Evolutionary conservation across 1,140 invertebrate species (phyloP).

Genomic region (Trichogramma pretiosum): DNA sequence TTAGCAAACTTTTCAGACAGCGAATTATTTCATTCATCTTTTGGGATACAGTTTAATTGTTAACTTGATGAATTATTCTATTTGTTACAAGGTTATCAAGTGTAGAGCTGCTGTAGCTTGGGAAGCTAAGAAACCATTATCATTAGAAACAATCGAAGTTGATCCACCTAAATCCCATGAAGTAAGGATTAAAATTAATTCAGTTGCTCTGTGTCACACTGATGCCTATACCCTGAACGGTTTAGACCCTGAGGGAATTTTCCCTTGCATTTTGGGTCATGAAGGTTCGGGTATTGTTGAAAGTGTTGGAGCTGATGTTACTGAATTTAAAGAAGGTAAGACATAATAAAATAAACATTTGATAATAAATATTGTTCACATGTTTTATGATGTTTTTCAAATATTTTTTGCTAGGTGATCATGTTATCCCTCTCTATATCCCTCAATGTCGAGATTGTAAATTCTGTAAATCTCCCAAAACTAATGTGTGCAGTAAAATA

Average conservation of each 20-base stretch:
- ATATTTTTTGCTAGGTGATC: constrained; percentile 62
- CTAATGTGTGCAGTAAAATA: constrained; percentile 94
- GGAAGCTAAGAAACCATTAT: constrained; percentile 76
- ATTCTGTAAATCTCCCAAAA: constrained; percentile 91
- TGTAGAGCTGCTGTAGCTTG: constrained; percentile 90
- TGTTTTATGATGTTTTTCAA: not conserved
- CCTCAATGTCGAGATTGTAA: constrained; percentile 96
- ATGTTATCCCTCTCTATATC: constrained; percentile 92
- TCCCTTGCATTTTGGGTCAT: constrained; percentile 88
- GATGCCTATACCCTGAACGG: constrained; percentile 92
- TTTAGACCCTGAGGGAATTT: constrained; percentile 86
- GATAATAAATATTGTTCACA: constrained; percentile 4
- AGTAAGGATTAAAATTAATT: constrained; percentile 71
- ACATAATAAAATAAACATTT: not conserved
- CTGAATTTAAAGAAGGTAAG: constrained; percentile 68
- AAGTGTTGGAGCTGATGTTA: constrained; percentile 90
- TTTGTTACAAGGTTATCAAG: constrained; percentile 77
- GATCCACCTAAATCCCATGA: constrained; percentile 85
- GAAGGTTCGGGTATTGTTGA: constrained; percentile 94
- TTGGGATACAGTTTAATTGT: too few relatives aligned
- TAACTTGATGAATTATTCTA: too few relatives aligned
- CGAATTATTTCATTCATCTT: too few relatives aligned
- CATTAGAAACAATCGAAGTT: constrained; percentile 86
- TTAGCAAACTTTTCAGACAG: too few relatives aligned
- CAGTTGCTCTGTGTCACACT: constrained; percentile 94